A percentile compares a stretch with the other conserved stretches of the same genome.
Conservation (phyloP, 2,113 vertebrate species). For the Gymnorhina tibicen region DNA sequence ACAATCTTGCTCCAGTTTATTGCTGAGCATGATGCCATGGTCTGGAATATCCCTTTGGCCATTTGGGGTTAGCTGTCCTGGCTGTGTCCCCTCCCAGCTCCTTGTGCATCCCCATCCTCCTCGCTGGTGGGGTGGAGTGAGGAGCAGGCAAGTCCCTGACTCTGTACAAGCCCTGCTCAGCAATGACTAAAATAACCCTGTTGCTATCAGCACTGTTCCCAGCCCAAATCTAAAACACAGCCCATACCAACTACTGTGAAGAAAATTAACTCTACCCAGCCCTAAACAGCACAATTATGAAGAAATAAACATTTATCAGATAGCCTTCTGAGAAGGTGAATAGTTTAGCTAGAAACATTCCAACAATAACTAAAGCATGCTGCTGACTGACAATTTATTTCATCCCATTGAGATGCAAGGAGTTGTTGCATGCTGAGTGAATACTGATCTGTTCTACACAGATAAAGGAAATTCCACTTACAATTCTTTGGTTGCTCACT, state of each 20-base stretch:
- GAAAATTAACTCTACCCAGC: not conserved
- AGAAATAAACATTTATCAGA: constrained; percentile 76
- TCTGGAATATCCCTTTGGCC: not conserved
- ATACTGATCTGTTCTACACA: constrained; percentile 70
- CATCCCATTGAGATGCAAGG: constrained; percentile 54
- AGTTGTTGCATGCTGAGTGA: constrained; percentile 59
- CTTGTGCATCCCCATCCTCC: not conserved
- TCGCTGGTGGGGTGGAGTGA: not conserved
- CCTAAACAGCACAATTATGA: constrained; percentile 14
- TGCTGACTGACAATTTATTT: constrained; percentile 71
- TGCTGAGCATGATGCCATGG: not conserved
- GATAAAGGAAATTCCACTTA: constrained; percentile 71
- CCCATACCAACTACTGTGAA: not conserved
- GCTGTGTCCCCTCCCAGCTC: not conserved
- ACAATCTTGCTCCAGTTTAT: not conserved
- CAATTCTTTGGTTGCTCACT: constrained; percentile 58
- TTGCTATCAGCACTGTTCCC: not conserved
- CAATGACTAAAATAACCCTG: not conserved
- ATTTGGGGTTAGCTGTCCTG: not conserved
- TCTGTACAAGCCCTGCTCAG: not conserved
- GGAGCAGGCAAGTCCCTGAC: not conserved
- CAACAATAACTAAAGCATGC: constrained; percentile 55
- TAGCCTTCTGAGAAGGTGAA: constrained; percentile 71
- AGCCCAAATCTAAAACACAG: not conserved
- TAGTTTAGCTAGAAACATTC: constrained; percentile 61